A percentile compares a stretch with the other conserved stretches of the same genome.
Conservation (phyloP, 2,888 invertebrate species). For the Acrocyrtus sp. region DNA sequence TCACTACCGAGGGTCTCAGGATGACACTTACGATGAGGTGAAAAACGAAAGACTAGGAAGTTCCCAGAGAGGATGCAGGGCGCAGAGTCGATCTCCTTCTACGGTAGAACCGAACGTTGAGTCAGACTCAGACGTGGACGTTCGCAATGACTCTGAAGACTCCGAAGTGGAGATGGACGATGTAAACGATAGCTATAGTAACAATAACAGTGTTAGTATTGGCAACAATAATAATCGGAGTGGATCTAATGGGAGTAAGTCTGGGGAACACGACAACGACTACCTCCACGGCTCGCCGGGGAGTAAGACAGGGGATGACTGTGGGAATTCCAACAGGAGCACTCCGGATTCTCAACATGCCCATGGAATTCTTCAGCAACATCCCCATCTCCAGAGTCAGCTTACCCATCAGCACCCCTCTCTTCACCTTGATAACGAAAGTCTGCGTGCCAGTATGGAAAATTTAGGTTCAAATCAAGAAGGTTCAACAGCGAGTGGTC, state of each 20-base stretch:
- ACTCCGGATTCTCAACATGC: constrained; percentile 55
- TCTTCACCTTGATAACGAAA: constrained; percentile 25
- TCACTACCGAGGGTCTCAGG: constrained; percentile 50
- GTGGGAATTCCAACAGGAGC: constrained; percentile 48
- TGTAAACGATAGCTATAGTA: constrained; percentile 45
- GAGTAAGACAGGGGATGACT: constrained; percentile 53
- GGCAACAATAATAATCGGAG: constrained; percentile 38
- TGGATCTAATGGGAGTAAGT: constrained; percentile 47
- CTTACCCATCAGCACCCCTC: constrained; percentile 45
- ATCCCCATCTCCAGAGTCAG: constrained; percentile 46
- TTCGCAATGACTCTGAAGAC: constrained; percentile 39
- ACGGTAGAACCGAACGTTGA: constrained; percentile 24
- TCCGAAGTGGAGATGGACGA: constrained; percentile 51
- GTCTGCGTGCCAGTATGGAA: constrained; percentile 35
- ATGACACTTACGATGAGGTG: constrained; percentile 26
- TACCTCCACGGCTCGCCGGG: constrained; percentile 55
- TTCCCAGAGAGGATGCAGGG: constrained; percentile 22
- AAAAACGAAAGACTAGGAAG: constrained; percentile 35
- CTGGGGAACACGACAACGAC: constrained; percentile 51
- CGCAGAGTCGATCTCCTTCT: constrained; percentile 40
- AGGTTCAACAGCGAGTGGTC: constrained; percentile 31
- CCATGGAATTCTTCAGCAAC: constrained; percentile 43
- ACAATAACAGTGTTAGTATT: constrained; percentile 39
- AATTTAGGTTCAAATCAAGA: constrained; percentile 48
- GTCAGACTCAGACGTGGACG: constrained; percentile 43